Percentiles rank a stretch among this genome's conserved stretches.
Conservation (phyloP, 2,113 vertebrate genomes). For the Delphinus delphis region DNA sequence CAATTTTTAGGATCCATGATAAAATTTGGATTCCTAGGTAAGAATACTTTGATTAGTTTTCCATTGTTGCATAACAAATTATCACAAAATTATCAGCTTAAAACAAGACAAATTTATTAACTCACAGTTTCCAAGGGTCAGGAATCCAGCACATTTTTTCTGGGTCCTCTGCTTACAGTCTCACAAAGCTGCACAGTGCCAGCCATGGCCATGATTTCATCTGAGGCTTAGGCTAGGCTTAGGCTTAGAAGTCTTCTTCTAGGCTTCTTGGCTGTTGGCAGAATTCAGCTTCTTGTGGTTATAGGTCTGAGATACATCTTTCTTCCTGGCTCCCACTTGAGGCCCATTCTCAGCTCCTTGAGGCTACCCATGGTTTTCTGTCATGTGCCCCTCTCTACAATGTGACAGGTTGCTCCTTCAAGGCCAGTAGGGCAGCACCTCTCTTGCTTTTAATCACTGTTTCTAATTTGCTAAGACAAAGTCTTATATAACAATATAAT, state of each 20-base stretch:
- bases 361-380: neutral
- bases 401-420: neutral
- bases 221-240: neutral
- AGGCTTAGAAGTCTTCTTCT: neutral
- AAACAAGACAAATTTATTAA: neutral
- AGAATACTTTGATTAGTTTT: neutral
- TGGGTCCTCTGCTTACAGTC: neutral
- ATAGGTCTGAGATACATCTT: neutral
- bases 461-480: neutral
- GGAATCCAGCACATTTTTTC: neutral
- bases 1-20: neutral
- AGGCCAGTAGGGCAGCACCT: neutral
- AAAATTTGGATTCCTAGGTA: neutral
- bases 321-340: neutral
- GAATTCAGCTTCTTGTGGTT: neutral
- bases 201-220: neutral
- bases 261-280: neutral
- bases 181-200: neutral
- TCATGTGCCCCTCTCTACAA: neutral
- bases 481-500: neutral
- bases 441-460: neutral
- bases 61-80: neutral
- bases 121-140: neutral
- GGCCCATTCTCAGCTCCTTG: neutral
- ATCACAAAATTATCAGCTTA: neutral